Percentiles rank a stretch among this genome's conserved stretches.
These are phyloP conservation scores for Diploscapter pachys DNA, from an alignment of 1,140 invertebrate genomes.

Conservation along the genomic window DNA sequence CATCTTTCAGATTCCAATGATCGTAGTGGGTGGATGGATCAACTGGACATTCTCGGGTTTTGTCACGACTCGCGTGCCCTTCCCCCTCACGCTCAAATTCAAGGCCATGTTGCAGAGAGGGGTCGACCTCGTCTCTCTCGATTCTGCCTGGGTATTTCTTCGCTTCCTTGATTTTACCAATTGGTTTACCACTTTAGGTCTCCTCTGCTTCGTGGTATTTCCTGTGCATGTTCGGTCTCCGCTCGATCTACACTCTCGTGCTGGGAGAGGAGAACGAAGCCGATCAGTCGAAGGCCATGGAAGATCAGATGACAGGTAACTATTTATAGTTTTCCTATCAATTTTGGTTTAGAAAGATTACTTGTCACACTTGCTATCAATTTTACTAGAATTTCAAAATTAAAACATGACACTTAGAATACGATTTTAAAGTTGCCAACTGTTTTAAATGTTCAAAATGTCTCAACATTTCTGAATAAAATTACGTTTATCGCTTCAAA, in stretches of 20 bases:
- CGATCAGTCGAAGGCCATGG: conserved; percentile 70
- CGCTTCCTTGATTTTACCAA: not conserved
- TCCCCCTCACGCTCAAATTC: conserved; percentile 91
- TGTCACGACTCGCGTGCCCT: conserved; percentile 90
- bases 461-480: too few species aligned
- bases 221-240: conserved; percentile 94
- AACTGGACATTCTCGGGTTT: conserved; percentile 99
- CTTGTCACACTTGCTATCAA: too few species aligned
- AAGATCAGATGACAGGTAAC: conserved; percentile 79
- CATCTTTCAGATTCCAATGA: conserved; percentile 75
- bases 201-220: conserved; percentile 99
- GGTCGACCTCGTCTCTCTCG: conserved; percentile 85
- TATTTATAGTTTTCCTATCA: not conserved
- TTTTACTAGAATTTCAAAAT: too few species aligned
- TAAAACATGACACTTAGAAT: too few species aligned
- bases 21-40: conserved; percentile 98
- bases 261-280: conserved; percentile 90
- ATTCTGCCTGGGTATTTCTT: conserved; percentile 82
- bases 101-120: conserved; percentile 99
- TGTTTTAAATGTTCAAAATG: too few species aligned
- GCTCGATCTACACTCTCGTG: conserved; percentile 94
- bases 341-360: too few species aligned
- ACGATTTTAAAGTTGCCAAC: too few species aligned
- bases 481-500: too few species aligned
- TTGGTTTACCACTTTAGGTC: conserved; percentile 59